Base-by-base conservation (phyloP, 2,113 vertebrate genomes). In the Scytalopus superciliaris region DNA sequence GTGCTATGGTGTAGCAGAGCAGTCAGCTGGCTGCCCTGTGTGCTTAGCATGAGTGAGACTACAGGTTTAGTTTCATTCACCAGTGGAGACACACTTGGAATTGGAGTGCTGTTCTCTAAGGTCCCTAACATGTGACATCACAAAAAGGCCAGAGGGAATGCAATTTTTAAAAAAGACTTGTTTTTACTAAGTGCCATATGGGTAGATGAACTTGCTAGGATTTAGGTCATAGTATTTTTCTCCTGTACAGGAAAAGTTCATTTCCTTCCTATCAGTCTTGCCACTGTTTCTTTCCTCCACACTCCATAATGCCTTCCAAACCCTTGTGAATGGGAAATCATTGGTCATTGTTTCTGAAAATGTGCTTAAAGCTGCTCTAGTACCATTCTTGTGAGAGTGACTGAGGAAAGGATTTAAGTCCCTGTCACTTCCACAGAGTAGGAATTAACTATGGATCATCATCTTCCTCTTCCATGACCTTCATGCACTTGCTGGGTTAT, bases 301-400 rank as follows among this genome's bases (percentile, higher is more conserved):
- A 4, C 6, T 42, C 40, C 49, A 17, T 42, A 42, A 40, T 53
- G 18, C 19, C 31, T 63, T 81, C 25, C 30, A 79, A 40, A 56
- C 7, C 7, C 6, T 59, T 40, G 8, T 67, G 67, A 84, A 24
- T 0, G 0, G 33, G 55, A 93, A 78, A 44, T 44, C 0, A 0
- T 30, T 30, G 12, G 17, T 40, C 1, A 2, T 33, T 30, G 19
- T 83, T 85, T 76, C 56, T 52, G 52, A 72, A 90, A 74, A 74
- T 17, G 12, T 18, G 47, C 19, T 70, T 74, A 19, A 31, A 88
- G 70, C 15, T 83, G n/a, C n/a, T 57, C 70, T 49, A 44, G n/a
- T 31, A 66, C 55, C 6, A 23, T 64, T 15, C 42, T 44, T 78
- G 35, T 56, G 16, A 66, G 30, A 69, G 31, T 22, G 24, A 40